Evolutionary conservation across 2,113 vertebrate genomes (phyloP), one percentile per base, ranked within the genome.

Genomic region (Colaptes auratus): DNA sequence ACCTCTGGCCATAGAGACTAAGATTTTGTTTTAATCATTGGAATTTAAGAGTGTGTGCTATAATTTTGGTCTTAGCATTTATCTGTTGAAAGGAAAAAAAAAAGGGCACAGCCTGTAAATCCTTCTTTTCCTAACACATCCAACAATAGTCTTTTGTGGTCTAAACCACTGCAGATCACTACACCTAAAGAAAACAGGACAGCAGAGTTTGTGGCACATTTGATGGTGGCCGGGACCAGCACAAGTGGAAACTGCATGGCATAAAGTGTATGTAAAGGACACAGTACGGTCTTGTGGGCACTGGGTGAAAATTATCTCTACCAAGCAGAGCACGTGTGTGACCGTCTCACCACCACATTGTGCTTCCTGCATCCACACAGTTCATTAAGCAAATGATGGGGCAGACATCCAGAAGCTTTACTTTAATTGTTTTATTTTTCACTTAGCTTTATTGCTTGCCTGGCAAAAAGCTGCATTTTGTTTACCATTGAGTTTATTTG

Each of bases 21-120:
- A 89, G 11, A 75, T 96, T 97, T 97, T 61, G 44, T 97, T 95
- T 96, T 93, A 95, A 96, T 97, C 93, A 94, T 30, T 61, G 53
- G 86, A 85, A 75, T 78, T 90, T 28, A 90, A 88, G 71, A 94
- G 76, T 84, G 91, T 87, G 65, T 92, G 82, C 86, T 86, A 10
- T 93, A 96, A 93, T 96, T 97, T 95, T 96, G 6, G 23, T 61
- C 56, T 90, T 96, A 44, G 12, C 3, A 4, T 96, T 93, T 96
- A 95, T 94, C 95, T 95, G 88, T 80, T 36, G 46, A 96, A 95
- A 94, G 42, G 5, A 33, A 35, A 25, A 53, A 53, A n/a, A 23
- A 23, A 52, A 52, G 11, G 3, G 59, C 65, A 81, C 71, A 94
- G 65, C 33, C 85, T 93, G 85, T 96, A 97, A 97, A 97, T 96